These are phyloP conservation scores for Heliornis fulica DNA, from an alignment of 2,113 vertebrate species.

Conservation along the genomic window DNA sequence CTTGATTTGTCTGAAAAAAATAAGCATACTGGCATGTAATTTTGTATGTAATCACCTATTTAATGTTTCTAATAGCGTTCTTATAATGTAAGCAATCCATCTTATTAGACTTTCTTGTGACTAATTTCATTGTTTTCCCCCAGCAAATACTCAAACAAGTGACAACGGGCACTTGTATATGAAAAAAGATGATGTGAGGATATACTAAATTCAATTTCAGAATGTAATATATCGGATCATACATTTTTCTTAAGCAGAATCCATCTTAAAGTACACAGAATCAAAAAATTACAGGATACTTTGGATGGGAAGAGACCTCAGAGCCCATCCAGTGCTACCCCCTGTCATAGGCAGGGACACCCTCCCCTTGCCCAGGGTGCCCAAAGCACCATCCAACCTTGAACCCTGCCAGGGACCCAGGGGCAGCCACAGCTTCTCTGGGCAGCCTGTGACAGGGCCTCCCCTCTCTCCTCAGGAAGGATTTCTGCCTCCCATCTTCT, in stretches of 20 bases:
- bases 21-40: background rate
- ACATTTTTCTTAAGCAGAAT: background rate
- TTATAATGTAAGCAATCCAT: background rate
- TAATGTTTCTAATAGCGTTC: background rate
- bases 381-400: too few species aligned
- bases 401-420: too few species aligned
- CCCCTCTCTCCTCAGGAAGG: too few species aligned
- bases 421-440: too few species aligned
- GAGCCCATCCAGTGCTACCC: too few species aligned
- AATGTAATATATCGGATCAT: accelerated
- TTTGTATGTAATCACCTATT: background rate
- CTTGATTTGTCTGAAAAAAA: constrained; percentile 12
- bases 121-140: background rate
- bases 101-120: background rate
- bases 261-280: background rate
- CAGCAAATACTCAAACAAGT: background rate
- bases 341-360: too few species aligned
- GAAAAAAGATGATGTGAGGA: background rate
- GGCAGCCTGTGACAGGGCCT: too few species aligned
- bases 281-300: too few species aligned
- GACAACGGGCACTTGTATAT: background rate
- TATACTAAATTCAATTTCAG: background rate
- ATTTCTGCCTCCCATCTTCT: too few species aligned
- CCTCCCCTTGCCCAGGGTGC: too few species aligned
- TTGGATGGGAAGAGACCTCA: too few species aligned